Percentiles rank a stretch among this genome's conserved stretches.
phyloP scores from a whole-genome alignment of 2,797 vertebrate genomes.

The Enteromius fasciolatus region DNA sequence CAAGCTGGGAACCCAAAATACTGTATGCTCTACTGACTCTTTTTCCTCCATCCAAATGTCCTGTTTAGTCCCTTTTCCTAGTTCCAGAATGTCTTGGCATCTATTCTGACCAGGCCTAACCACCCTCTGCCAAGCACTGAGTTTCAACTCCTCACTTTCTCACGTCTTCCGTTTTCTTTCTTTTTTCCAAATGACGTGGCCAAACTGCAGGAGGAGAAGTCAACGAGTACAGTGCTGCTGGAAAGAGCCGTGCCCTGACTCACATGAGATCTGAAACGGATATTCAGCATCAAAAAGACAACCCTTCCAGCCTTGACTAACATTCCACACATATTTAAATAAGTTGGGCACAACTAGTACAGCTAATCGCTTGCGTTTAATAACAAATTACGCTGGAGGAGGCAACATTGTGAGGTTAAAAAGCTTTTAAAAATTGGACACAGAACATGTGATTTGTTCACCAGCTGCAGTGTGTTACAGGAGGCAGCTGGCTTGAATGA shows the following conservation, averaged over 20 bases:
- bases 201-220: conserved; percentile 59
- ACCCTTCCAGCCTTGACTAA: neutral
- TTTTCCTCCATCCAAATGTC: conserved; percentile 17
- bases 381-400: neutral
- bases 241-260: conserved; percentile 71
- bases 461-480: conserved; percentile 1
- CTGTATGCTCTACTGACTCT: conserved; percentile 37
- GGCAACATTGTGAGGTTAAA: neutral
- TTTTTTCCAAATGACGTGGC: conserved; percentile 58
- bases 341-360: neutral
- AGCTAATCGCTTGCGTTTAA: neutral
- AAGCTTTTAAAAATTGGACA: neutral
- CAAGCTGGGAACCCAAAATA: conserved; percentile 39
- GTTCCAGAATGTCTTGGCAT: conserved; percentile 40
- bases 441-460: conserved; percentile 9
- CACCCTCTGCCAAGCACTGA: conserved; percentile 60
- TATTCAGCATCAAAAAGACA: conserved; percentile 11
- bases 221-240: conserved; percentile 65
- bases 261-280: neutral
- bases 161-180: conserved; percentile 51
- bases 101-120: conserved; percentile 12
- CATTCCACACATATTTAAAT: neutral
- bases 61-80: conserved; percentile 4
- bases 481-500: conserved; percentile 18
- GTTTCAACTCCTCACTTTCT: conserved; percentile 70